A percentile compares a stretch with the other conserved stretches of the same genome.
These are phyloP conservation scores for Paracyclopina nana DNA, from an alignment of 1,140 invertebrate species.

Conservation along the genomic window DNA sequence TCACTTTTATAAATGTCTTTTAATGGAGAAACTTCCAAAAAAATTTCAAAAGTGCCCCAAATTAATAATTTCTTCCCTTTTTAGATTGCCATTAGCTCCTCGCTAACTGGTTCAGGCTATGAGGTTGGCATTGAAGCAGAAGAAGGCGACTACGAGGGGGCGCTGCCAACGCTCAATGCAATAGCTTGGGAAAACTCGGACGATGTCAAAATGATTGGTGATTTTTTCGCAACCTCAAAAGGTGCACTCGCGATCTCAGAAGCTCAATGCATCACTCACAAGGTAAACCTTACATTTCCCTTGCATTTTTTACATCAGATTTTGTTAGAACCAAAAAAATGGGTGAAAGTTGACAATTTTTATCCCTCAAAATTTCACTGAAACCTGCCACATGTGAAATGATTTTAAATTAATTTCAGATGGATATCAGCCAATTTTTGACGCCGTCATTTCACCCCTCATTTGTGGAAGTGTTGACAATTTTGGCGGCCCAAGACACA, in stretches of 20 bases:
- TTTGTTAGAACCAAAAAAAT: too few species aligned
- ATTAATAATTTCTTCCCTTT: too few species aligned
- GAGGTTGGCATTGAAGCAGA: neutral
- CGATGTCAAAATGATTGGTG: neutral
- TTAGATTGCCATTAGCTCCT: neutral
- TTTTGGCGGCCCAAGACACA: neutral
- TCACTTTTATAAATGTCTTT: too few species aligned
- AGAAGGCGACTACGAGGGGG: neutral
- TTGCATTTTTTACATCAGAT: too few species aligned
- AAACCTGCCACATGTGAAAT: too few species aligned
- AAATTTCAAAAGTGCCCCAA: too few species aligned
- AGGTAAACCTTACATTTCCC: too few species aligned
- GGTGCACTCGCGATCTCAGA: neutral
- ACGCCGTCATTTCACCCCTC: slow-evolving; percentile 8
- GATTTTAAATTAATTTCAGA: too few species aligned
- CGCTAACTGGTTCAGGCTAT: neutral
- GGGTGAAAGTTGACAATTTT: too few species aligned
- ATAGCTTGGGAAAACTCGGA: neutral
- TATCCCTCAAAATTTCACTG: too few species aligned
- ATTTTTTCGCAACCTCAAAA: neutral
- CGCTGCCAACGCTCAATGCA: neutral
- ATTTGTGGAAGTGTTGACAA: slow-evolving; percentile 2
- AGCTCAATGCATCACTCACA: neutral
- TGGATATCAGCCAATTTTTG: slow-evolving; percentile 9
- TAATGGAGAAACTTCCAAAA: too few species aligned